Base-by-base conservation (phyloP, 2,888 invertebrate species). In the Stramonita haemastoma region DNA sequence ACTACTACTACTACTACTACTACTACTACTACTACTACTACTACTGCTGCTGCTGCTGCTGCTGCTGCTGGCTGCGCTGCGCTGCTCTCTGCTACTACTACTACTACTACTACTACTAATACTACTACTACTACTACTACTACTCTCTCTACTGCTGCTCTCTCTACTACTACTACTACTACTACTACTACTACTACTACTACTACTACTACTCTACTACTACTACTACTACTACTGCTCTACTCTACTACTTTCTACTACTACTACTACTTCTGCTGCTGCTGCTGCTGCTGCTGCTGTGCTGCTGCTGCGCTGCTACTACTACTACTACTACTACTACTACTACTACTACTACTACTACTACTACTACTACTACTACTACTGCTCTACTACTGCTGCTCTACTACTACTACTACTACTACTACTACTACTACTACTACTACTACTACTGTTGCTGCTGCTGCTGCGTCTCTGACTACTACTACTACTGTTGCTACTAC, bases 361-460 rank as follows among this genome's bases (percentile, higher is more conserved):
- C 66, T 66, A 66, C 66, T 66, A 66, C 66, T 66, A 66, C 66
- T 66, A 66, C 66, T 66, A 66, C 66, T 66, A 66, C 66, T 66
- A 66, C 66, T 66, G 13, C 66, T 66, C 17, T 22, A 66, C 66
- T 66, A 66, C 66, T 66, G 13, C 66, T 66, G 13, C 66, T 66
- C 66, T 66, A 66, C 66, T 66, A 66, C 66, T 66, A 46, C 8
- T n/a, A 46, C 46, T 46, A 46, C 46, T 46, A 46, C 46, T 46
- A 46, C 46, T 46, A 46, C 46, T 46, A 46, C 46, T 46, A 46
- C 46, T 46, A 46, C 46, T 46, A 66, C 66, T 66, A 60, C 66
- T 66, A 66, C 66, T 81, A 34, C 81, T 81, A 34, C 81, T 81
- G 1, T 26, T 15, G 11, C 81, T 79, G 13, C 81, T 81, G 11